These are phyloP conservation scores for Mionectes olivaceus DNA, from an alignment of 2,797 vertebrate species.

Conservation along the genomic window DNA sequence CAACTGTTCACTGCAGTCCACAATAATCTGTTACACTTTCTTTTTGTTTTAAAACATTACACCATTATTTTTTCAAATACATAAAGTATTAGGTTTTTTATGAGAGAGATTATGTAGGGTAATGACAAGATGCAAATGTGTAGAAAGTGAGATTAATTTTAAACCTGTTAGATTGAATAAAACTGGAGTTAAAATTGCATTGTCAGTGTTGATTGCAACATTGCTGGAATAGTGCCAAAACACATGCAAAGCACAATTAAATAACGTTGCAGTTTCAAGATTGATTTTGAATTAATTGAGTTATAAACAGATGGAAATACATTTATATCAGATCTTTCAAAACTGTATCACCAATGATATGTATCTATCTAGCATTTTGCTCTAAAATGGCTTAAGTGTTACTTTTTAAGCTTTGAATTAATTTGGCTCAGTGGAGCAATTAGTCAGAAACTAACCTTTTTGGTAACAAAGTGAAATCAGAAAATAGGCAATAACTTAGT, in stretches of 20 bases:
- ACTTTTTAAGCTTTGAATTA: constrained; percentile 58
- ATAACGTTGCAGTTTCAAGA: constrained; percentile 29
- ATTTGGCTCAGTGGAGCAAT: constrained; percentile 69
- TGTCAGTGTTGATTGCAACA: not conserved
- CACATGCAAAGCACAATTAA: not conserved
- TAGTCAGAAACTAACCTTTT: constrained; percentile 76
- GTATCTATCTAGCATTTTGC: constrained; percentile 50
- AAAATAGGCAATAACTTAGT: constrained; percentile 73
- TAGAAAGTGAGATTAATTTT: constrained; percentile 16
- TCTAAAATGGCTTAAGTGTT: constrained; percentile 62
- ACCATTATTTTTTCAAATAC: not conserved
- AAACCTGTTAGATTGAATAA: not conserved
- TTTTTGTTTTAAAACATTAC: not conserved
- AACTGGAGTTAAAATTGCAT: not conserved
- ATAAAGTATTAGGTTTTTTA: constrained; percentile 12
- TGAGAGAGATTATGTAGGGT: not conserved
- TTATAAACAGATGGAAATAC: constrained; percentile 50
- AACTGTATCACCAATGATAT: constrained; percentile 31
- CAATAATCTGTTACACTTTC: not conserved
- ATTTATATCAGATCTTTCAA: constrained; percentile 34
- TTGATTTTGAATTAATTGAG: constrained; percentile 65
- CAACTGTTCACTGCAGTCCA: not conserved
- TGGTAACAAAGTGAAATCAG: constrained; percentile 63
- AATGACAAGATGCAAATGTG: not conserved
- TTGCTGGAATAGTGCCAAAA: not conserved